Evolutionary conservation across 2,888 invertebrate species (phyloP).

Genomic region (Mesoligia furuncula): DNA sequence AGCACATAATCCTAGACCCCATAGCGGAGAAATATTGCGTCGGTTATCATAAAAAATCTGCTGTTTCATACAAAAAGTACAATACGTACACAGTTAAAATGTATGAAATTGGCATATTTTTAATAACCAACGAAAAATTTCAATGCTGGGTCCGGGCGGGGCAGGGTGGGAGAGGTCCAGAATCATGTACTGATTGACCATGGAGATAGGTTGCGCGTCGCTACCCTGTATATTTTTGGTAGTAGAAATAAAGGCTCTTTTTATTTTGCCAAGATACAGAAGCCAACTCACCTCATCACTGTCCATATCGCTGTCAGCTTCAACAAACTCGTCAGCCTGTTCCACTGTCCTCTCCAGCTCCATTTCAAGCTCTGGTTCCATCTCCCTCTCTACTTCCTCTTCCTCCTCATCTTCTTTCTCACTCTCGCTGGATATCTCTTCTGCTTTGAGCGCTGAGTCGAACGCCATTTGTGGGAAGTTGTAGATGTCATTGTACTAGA

Average conservation of each 20-base stretch:
- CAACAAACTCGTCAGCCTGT: constrained; percentile 92
- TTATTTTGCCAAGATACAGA: not conserved
- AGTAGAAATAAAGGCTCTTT: not conserved
- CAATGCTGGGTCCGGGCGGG: no score
- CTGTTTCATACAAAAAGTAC: no score
- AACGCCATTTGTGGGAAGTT: constrained; percentile 99
- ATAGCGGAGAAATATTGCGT: no score
- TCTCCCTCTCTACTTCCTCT: constrained; percentile 89
- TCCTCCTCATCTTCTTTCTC: constrained; percentile 92
- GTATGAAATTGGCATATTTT: no score
- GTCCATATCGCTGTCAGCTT: constrained; percentile 92
- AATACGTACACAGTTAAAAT: no score
- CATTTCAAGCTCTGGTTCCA: constrained; percentile 92
- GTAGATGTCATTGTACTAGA: constrained; percentile 98
- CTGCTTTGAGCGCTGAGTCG: constrained; percentile 97
- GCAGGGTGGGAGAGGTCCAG: no score
- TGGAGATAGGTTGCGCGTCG: no score
- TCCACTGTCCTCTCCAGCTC: constrained; percentile 91
- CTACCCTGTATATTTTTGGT: not conserved
- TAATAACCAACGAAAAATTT: no score
- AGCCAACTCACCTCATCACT: constrained; percentile 81
- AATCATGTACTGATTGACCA: no score
- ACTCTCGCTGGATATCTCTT: constrained; percentile 94
- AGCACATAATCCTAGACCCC: no score
- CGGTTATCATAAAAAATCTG: no score